These are phyloP conservation scores for Automeris io DNA, from an alignment of 2,888 invertebrate genomes.

Conservation along the genomic window DNA sequence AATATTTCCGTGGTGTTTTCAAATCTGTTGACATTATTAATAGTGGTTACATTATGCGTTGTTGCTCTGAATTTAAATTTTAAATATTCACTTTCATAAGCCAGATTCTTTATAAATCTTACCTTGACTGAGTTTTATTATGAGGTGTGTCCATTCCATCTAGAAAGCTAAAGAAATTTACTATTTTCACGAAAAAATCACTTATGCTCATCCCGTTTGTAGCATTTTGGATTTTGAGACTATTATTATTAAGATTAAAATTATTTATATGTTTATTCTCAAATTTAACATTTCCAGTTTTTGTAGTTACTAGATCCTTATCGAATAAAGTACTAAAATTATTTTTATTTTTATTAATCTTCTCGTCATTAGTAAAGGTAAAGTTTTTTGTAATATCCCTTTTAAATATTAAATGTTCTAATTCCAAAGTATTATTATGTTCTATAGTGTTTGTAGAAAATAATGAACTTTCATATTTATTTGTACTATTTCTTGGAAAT, in stretches of 20 bases:
- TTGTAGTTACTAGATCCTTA: background rate
- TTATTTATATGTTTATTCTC: background rate
- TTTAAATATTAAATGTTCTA: background rate
- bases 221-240: conserved; percentile 5
- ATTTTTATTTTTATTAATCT: conserved; percentile 5
- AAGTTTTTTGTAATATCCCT: background rate
- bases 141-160: conserved; percentile 17
- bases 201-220: conserved; percentile 17
- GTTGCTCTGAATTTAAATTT: background rate
- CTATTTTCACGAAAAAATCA: conserved; percentile 34
- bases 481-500: too few species aligned
- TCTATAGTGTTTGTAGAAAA: too few species aligned
- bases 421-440: background rate
- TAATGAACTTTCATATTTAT: too few species aligned
- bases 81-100: background rate
- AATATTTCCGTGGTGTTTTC: conserved; percentile 10
- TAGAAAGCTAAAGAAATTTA: conserved; percentile 39
- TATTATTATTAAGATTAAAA: background rate
- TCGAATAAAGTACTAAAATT: background rate
- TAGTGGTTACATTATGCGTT: background rate
- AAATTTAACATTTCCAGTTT: background rate
- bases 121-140: background rate
- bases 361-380: background rate
- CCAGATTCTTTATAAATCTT: background rate
- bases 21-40: background rate